phyloP scores from a whole-genome alignment of 1,140 invertebrate species.

The Drosophila setifemur region DNA sequence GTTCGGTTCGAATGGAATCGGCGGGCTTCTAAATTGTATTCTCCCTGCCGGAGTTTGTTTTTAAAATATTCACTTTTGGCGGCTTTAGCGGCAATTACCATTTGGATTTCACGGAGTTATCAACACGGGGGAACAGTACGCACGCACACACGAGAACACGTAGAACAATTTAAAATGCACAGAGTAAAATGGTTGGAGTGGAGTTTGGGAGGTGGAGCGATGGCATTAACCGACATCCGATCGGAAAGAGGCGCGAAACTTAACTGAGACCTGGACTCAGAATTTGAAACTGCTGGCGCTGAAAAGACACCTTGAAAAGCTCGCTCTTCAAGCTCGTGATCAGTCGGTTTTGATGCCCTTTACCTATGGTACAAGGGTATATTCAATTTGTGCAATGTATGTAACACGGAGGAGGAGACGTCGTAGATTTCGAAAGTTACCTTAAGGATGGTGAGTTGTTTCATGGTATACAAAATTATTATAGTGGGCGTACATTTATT shows the following conservation, averaged over 20 bases:
- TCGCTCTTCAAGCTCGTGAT: conserved; percentile 5
- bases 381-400: too few species aligned
- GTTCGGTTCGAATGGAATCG: neutral
- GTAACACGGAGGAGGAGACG: too few species aligned
- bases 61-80: conserved; percentile 51
- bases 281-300: conserved; percentile 16
- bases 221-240: conserved; percentile 15
- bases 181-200: conserved; percentile 35
- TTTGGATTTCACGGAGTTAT: conserved; percentile 65
- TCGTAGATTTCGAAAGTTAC: too few species aligned
- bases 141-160: conserved; percentile 34
- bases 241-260: conserved; percentile 35
- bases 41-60: conserved; percentile 7
- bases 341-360: conserved; percentile 2
- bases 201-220: neutral
- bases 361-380: too few species aligned
- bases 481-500: too few species aligned
- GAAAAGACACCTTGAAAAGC: neutral
- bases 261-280: conserved; percentile 38
- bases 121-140: conserved; percentile 11
- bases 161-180: conserved; percentile 58
- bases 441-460: too few species aligned
- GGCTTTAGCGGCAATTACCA: conserved; percentile 54
- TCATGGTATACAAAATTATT: too few species aligned
- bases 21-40: conserved; percentile 29